Base-by-base conservation (phyloP, 2,797 vertebrate genomes). In the Enteromius fasciolatus region DNA sequence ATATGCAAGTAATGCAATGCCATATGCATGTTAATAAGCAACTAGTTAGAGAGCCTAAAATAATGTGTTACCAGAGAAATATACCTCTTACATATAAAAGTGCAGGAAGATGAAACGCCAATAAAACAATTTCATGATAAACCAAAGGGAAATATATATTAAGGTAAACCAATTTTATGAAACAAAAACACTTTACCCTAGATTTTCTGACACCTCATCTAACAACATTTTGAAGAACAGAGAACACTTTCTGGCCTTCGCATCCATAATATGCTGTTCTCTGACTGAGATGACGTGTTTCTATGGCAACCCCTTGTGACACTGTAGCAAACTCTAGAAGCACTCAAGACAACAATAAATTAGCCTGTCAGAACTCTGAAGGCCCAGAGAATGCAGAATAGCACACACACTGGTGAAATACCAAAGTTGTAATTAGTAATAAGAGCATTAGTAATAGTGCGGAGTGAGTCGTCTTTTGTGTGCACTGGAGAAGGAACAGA, bases 241-340 rank as follows among this genome's bases (percentile, higher is more conserved):
- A 80, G 31, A 61, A 57, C 10, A 0, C 68, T 72, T 23, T 8
- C 76, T 70, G 79, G 72, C 59, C 31, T 64, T 76, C 77, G 73
- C 39, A 80, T 81, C 39, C 28, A 63, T 61, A 85, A 85, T 73
- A 41, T 57, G 74, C 50, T 15, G 8, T 44, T 68, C 31, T 78
- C 68, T 82, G 61, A 15, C 39, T 76, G 67, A 80, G 57, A 72
- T 69, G 57, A 28, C 52, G 25, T 1, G 77, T 87, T 87, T 74
- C 82, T 85, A 85, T 87, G 81, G 81, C 75, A 85, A 87, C 86
- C 52, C 44, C 46, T 41, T 33, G 39, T 66, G 25, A 48, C 50
- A 61, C 48, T 63, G 54, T 83, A 66, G 39, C 4, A 59, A 78
- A 67, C 25, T 68, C 75, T 33, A 18, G 31, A 78, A 52, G 41